phyloP scores from a whole-genome alignment of 1,140 invertebrate species.

The Aphis gossypii region DNA sequence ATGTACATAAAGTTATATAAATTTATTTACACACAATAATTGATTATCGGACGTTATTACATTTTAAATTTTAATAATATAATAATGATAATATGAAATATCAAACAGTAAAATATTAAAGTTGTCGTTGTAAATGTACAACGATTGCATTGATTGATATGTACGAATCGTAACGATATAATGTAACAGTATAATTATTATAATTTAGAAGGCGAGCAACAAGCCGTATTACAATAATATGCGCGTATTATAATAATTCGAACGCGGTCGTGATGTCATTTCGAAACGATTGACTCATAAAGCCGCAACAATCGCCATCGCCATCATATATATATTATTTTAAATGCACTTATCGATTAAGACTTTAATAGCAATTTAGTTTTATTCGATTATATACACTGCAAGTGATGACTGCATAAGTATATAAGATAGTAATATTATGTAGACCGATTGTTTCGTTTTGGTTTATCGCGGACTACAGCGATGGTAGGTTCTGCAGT shows the following conservation, averaged over 20 bases:
- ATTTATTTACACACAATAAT: no score
- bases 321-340: neutral
- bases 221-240: neutral
- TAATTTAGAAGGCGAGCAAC: neutral
- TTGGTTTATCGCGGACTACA: no score
- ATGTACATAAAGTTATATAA: neutral
- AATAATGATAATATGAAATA: neutral
- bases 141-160: neutral
- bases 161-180: neutral
- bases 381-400: no score
- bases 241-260: neutral
- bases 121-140: neutral
- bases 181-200: neutral
- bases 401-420: no score
- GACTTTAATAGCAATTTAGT: neutral
- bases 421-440: no score
- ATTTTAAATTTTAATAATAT: constrained; percentile 19
- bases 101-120: neutral
- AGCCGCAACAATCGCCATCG: neutral
- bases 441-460: no score
- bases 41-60: neutral
- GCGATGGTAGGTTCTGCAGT: no score
- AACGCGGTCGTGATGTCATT: neutral
- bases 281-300: constrained; percentile 4
- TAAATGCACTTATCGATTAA: neutral